Evolutionary conservation across 1,140 invertebrate genomes (phyloP).

Genomic region (Conus betulinus): DNA sequence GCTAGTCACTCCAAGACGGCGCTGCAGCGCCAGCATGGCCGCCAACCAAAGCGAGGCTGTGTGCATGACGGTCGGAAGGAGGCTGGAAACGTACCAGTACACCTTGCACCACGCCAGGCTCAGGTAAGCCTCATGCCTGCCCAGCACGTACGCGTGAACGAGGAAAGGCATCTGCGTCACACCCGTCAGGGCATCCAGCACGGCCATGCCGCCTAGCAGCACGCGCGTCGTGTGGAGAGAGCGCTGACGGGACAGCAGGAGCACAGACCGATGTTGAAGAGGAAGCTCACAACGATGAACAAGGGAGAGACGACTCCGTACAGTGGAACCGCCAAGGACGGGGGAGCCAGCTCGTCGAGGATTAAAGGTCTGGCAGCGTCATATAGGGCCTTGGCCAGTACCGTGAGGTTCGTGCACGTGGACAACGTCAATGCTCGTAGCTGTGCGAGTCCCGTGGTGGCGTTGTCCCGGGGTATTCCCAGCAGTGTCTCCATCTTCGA

Average conservation of each 20-base stretch:
- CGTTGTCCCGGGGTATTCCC: neutral
- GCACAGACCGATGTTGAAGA: neutral
- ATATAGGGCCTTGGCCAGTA: neutral
- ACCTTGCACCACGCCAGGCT: slow-evolving; percentile 10
- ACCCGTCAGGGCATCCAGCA: neutral
- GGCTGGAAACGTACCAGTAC: neutral
- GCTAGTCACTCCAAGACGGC: neutral
- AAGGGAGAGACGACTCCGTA: neutral
- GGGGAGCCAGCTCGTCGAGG: neutral
- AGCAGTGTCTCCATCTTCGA: neutral
- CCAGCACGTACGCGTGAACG: neutral
- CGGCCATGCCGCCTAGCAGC: slow-evolving; percentile 3
- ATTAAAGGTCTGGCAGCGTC: neutral
- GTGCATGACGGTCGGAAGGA: slow-evolving; percentile 12
- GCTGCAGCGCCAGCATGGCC: slow-evolving; percentile 13
- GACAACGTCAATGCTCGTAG: neutral
- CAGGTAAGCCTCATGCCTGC: neutral
- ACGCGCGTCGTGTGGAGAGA: neutral
- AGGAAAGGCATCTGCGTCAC: slow-evolving; percentile 5
- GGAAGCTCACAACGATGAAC: neutral
- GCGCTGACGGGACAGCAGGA: neutral
- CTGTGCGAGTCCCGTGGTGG: neutral
- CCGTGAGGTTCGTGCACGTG: neutral
- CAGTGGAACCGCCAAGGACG: neutral
- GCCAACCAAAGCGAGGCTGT: slow-evolving; percentile 18